Evolutionary conservation across 2,888 invertebrate genomes (phyloP), one percentile per base, ranked within the genome.

Genomic region (Hirtodrosophila alboralis): DNA sequence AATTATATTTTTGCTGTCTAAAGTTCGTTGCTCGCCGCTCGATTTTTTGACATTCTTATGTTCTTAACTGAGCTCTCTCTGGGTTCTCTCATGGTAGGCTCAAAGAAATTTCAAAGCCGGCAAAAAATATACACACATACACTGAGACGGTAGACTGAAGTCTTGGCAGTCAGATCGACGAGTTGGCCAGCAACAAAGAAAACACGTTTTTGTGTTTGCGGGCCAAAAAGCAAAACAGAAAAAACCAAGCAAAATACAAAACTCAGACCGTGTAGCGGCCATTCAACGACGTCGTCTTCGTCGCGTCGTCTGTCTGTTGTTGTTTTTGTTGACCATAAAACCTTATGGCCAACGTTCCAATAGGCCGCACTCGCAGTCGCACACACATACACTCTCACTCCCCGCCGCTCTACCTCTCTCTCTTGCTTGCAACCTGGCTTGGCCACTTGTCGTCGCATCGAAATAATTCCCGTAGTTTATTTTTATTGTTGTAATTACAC

Each of bases 401-500:
- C n/a, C n/a, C n/a, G 34, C 38, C 16, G 31, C 10, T 21, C 13
- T 9, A 8, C n/a, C 27, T 21, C n/a, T n/a, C n/a, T 30, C 31
- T 18, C 6, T 14, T 4, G 13, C 16, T 31, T 26, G n/a, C n/a
- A n/a, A n/a, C n/a, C 34, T 31, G 13, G 2, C 44, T 75, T 45
- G 63, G 66, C 40, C 81, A 77, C 76, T 77, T 80, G 76, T 77
- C 76, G 76, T 48, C 18, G 79, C 79, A 64, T 69, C 59, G 66
- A 75, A 83, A 78, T 83, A 84, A 80, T 84, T 83, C 60, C 72
- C 60, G 75, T 72, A 80, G 85, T 84, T 80, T 84, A 78, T 81
- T 84, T 80, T 85, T 84, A 80, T 80, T 85, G 69, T 80, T 83
- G 79, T 75, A 80, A 84, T 81, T 85, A 85, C 79, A 80, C 85